phyloP scores from a whole-genome alignment of 1,140 invertebrate genomes.

The Oedothorax gibbosus region DNA sequence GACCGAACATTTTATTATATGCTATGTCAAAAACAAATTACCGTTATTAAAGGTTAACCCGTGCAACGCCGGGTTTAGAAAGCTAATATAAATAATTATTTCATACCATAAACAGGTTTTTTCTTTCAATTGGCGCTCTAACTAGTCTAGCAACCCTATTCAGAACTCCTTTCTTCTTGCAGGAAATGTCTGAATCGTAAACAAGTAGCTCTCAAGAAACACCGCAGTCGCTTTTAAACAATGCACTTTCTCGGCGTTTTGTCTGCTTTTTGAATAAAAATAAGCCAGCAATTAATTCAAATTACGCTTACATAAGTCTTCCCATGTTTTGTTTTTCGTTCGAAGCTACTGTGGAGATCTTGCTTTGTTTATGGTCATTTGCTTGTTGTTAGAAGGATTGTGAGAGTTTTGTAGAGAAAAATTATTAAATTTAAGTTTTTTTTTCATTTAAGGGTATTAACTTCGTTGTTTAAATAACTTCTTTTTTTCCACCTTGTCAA shows the following conservation, averaged over 20 bases:
- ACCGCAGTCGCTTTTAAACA: slow-evolving; percentile 15
- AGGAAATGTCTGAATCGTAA: slow-evolving; percentile 34
- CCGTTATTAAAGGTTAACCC: too few relatives aligned
- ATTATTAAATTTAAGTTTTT: not conserved
- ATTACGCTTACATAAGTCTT: slow-evolving; percentile 44
- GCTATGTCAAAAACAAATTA: too few relatives aligned
- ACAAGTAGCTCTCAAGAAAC: slow-evolving; percentile 26
- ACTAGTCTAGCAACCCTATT: too few relatives aligned
- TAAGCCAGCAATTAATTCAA: slow-evolving; percentile 42
- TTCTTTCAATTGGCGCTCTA: not conserved
- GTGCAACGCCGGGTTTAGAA: too few relatives aligned
- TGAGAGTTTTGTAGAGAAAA: not conserved
- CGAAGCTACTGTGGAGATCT: not conserved
- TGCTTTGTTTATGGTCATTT: slow-evolving; percentile 27
- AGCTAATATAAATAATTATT: too few relatives aligned
- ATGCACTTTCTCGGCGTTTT: slow-evolving; percentile 40
- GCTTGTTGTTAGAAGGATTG: slow-evolving; percentile 23
- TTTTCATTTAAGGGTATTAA: too few relatives aligned
- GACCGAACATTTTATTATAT: too few relatives aligned
- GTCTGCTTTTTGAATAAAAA: slow-evolving; percentile 24
- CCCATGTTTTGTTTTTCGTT: slow-evolving; percentile 4
- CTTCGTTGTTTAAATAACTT: too few relatives aligned
- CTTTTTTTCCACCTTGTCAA: not conserved
- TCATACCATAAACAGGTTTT: not conserved
- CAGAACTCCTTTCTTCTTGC: not conserved